phyloP scores from a whole-genome alignment of 2,888 invertebrate species.

The Choreutis nemorana region DNA sequence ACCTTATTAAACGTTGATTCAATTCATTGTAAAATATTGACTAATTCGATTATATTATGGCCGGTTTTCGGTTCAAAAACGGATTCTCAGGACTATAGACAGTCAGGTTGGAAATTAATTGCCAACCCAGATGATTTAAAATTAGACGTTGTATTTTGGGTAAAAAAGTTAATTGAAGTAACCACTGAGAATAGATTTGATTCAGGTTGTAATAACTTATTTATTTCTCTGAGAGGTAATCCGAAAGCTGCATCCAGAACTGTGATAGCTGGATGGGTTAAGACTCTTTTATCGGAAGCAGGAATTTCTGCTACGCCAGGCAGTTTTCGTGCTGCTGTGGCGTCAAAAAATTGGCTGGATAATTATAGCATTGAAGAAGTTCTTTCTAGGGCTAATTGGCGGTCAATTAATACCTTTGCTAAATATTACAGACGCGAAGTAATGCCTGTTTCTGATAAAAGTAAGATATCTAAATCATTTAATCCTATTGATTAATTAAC shows the following conservation, averaged over 20 bases:
- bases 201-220: slow-evolving; percentile 6
- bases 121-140: slow-evolving; percentile 1
- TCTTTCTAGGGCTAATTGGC: slow-evolving; percentile 8
- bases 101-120: background rate
- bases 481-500: no score
- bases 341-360: slow-evolving; percentile 9
- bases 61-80: background rate
- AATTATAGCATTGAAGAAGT: slow-evolving; percentile 9
- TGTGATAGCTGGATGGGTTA: slow-evolving; percentile 11
- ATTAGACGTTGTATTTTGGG: no score
- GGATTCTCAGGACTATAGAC: background rate
- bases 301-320: slow-evolving; percentile 7
- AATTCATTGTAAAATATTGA: no score
- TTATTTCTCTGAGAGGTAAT: slow-evolving; percentile 7
- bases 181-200: no score
- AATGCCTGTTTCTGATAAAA: background rate
- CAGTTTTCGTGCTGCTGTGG: slow-evolving; percentile 9
- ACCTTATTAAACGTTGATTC: no score
- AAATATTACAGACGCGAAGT: slow-evolving; percentile 8
- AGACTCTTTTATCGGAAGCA: slow-evolving; percentile 6
- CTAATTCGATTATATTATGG: slow-evolving; percentile 1
- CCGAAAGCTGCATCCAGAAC: slow-evolving; percentile 9
- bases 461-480: no score
- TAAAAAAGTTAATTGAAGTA: no score
- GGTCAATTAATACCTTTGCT: slow-evolving; percentile 7